Percentiles rank a stretch among this genome's conserved stretches.
These are phyloP conservation scores for Harpagoxenus sublaevis DNA, from an alignment of 2,888 invertebrate species.

Conservation along the genomic window DNA sequence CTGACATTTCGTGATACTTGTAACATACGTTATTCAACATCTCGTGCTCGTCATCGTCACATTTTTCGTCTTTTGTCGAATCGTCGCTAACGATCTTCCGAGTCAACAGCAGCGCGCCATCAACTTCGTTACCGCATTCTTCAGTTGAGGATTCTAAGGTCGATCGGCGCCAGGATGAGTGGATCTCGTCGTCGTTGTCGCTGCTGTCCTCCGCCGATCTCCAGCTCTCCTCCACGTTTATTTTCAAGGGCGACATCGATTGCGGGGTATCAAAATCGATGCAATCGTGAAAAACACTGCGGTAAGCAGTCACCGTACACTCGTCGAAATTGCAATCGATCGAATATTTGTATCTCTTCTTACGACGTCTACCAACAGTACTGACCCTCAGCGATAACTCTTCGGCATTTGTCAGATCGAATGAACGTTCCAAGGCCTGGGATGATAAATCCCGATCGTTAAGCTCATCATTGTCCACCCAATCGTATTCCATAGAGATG, in stretches of 20 bases:
- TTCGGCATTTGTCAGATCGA: not conserved
- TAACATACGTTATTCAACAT: conserved; percentile 4
- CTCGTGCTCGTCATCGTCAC: conserved; percentile 3
- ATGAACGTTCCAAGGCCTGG: not conserved
- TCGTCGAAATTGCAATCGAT: conserved; percentile 29
- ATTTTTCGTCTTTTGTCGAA: conserved; percentile 6
- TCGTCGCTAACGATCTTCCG: conserved; percentile 20
- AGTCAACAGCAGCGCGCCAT: conserved; percentile 26
- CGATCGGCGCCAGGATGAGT: conserved; percentile 23
- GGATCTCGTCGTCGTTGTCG: not conserved
- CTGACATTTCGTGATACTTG: conserved; percentile 6
- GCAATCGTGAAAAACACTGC: conserved; percentile 8
- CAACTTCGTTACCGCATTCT: conserved; percentile 28
- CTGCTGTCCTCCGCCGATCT: conserved; percentile 8
- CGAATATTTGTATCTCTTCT: not conserved
- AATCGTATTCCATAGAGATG: conserved; percentile 14
- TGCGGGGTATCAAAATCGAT: not conserved
- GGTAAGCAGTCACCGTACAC: conserved; percentile 20
- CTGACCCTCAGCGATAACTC: not conserved
- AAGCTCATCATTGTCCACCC: not conserved
- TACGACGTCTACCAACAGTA: not conserved
- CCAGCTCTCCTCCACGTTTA: conserved; percentile 35
- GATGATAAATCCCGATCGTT: not conserved
- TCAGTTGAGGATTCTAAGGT: conserved; percentile 16
- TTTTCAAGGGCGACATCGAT: conserved; percentile 23